Evolutionary conservation across 2,113 vertebrate species (phyloP), one percentile per base, ranked within the genome.

Genomic region (Chelonoidis abingdonii): DNA sequence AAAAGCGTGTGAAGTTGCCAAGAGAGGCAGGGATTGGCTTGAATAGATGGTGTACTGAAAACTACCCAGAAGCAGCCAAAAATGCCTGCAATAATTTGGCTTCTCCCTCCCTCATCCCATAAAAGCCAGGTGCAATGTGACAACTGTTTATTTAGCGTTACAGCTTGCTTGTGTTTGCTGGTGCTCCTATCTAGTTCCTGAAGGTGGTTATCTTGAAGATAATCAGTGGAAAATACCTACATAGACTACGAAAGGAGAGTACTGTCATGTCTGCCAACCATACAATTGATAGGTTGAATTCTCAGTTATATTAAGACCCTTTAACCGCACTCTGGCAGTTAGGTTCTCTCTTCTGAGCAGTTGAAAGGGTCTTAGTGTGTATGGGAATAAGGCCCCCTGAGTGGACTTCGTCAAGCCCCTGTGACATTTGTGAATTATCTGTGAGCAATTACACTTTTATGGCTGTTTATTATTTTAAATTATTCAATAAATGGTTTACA

Each of bases 391-490:
- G 27, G 10, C 52, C 2, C 35, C 25, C 44, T 19, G 8, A 65
- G 27, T 52, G 78, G 65, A 53, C 16, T 84, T 80, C 82, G 8
- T 22, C n/a, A 50, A 27, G 41, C 2, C 38, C 0, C 16, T 8
- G 16, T 31, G 75, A 31, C 21, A 19, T 41, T 85, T 56, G 38
- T 65, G 38, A 78, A 38, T 54, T 49, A 83, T 56, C 44, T 44
- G 80, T 41, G 27, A 52, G 14, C 1, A 10, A 29, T 24, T 62
- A 69, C 24, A 72, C 65, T 78, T 41, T 65, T 72, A 22, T 38
- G n/a, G 17, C 19, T 69, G 62, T 14, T 86, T 35, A 31, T 44
- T 6, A 14, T 0, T 1, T 91, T 52, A 41, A 1, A 1, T 29
- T 53, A 22, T 80, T 84, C 57, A 88, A 22, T 5, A 1, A 44